A percentile compares a stretch with the other conserved stretches of the same genome.
Evolutionary conservation across 2,888 invertebrate genomes (phyloP).

Genomic region (Allolobophora icterica): DNA sequence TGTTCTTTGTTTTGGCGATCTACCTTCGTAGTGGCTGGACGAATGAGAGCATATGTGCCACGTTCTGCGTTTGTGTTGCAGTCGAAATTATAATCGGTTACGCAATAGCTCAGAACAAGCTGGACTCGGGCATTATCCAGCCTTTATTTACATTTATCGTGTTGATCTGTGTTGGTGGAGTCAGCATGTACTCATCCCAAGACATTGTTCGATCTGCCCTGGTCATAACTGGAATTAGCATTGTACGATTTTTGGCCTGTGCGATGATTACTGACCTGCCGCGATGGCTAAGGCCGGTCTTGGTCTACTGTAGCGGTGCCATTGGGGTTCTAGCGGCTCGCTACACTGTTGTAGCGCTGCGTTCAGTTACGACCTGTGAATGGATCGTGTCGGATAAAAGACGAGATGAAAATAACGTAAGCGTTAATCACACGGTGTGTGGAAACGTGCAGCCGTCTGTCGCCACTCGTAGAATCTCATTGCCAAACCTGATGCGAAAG

Average conservation of each 20-base stretch:
- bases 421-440: not conserved
- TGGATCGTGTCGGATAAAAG: not conserved
- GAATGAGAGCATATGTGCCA: not conserved
- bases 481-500: slow-evolving; percentile 22
- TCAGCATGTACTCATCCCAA: slow-evolving; percentile 60
- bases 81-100: not conserved
- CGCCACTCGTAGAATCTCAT: not conserved
- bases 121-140: slow-evolving; percentile 51
- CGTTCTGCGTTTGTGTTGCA: not conserved
- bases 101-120: not conserved
- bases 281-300: slow-evolving; percentile 56
- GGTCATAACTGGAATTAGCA: slow-evolving; percentile 59
- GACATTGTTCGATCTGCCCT: slow-evolving; percentile 58
- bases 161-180: slow-evolving; percentile 55
- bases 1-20: not conserved
- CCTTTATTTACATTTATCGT: slow-evolving; percentile 58
- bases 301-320: slow-evolving; percentile 61
- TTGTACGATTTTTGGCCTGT: slow-evolving; percentile 60
- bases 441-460: not conserved
- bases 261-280: slow-evolving; percentile 58
- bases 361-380: not conserved
- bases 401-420: not conserved
- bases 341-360: slow-evolving; percentile 49
- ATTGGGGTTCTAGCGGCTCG: slow-evolving; percentile 61
- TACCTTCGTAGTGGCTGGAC: not conserved